Conservation (phyloP, 2,797 vertebrate genomes). For the Epinephelus coioides region DNA sequence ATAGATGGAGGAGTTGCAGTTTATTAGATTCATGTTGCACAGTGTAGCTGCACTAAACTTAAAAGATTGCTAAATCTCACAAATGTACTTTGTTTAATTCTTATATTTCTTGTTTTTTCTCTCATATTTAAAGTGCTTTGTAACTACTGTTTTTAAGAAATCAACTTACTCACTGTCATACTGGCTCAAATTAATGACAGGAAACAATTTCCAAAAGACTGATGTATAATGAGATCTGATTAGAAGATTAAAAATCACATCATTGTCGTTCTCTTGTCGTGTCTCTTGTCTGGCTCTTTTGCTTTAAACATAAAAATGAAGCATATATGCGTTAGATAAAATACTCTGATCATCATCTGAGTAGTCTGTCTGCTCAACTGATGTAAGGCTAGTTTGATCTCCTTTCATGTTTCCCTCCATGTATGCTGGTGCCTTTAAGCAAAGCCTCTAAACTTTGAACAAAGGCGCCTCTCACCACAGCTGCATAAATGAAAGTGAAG, state of each 20-base stretch:
- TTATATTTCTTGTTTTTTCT: too few species aligned
- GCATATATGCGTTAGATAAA: neutral
- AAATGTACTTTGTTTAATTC: too few species aligned
- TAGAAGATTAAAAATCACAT: neutral
- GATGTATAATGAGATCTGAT: neutral
- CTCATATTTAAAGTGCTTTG: neutral
- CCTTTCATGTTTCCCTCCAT: neutral
- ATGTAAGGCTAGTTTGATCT: neutral
- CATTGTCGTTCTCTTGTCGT: neutral
- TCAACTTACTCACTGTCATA: too few species aligned
- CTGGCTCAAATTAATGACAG: too few species aligned
- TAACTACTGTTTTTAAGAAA: neutral
- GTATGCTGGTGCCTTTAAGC: neutral
- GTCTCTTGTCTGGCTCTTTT: neutral
- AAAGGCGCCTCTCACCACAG: neutral
- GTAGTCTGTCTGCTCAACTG: neutral
- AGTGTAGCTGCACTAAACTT: too few species aligned
- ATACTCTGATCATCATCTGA: neutral
- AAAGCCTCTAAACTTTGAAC: neutral
- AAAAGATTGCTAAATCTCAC: too few species aligned
- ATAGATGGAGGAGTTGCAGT: too few species aligned
- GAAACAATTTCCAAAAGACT: neutral
- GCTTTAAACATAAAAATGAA: neutral
- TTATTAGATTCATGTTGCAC: too few species aligned
- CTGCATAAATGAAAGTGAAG: neutral